phyloP scores from a whole-genome alignment of 2,888 invertebrate genomes.

The Polydrusus pterygomalis region DNA sequence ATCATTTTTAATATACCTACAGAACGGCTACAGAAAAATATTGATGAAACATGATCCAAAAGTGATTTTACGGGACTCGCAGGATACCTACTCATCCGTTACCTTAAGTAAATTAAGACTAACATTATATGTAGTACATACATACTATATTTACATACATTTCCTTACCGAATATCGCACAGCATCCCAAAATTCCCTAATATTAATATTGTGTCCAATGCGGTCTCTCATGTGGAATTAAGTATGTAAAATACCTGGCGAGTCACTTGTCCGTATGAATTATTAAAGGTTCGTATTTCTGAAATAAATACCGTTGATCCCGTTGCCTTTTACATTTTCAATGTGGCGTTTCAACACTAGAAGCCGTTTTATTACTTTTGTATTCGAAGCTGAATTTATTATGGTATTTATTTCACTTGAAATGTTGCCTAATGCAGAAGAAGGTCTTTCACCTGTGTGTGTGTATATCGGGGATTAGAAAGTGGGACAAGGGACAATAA shows the following conservation, averaged over 20 bases:
- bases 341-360: constrained; percentile 23
- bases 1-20: too few relatives aligned
- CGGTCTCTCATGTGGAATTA: constrained; percentile 33
- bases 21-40: too few relatives aligned
- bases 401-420: constrained; percentile 9
- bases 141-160: too few relatives aligned
- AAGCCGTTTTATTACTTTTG: constrained; percentile 23
- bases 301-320: constrained; percentile 30
- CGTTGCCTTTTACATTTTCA: constrained; percentile 19
- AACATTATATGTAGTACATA: too few relatives aligned
- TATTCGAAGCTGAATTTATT: constrained; percentile 18
- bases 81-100: too few relatives aligned
- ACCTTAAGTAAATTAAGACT: too few relatives aligned
- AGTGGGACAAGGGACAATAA: neutral
- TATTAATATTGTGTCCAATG: constrained; percentile 26
- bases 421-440: constrained; percentile 1
- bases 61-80: too few relatives aligned
- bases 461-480: neutral
- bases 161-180: too few relatives aligned
- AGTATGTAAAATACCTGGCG: constrained; percentile 38
- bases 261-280: constrained; percentile 21
- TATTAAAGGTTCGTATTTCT: constrained; percentile 28
- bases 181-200: constrained; percentile 24
- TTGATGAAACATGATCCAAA: too few relatives aligned
- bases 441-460: neutral